Conservation (phyloP, 1,140 invertebrate genomes). For the Zaprionus inermis region DNA sequence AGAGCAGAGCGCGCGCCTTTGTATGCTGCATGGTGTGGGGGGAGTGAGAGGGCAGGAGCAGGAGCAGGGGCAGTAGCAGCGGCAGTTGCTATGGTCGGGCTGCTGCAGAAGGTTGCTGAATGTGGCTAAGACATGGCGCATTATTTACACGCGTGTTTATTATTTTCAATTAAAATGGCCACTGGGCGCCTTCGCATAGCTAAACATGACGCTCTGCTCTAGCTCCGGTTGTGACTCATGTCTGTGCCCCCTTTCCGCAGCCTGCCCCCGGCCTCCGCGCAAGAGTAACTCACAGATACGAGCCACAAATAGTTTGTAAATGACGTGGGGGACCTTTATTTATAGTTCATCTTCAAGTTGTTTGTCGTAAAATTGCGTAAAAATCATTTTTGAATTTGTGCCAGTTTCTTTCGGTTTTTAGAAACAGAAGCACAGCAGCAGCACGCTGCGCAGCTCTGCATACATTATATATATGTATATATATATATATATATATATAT, state of each 20-base stretch:
- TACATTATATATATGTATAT: slow-evolving; percentile 22
- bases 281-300: slow-evolving; percentile 49
- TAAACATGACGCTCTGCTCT: slow-evolving; percentile 56
- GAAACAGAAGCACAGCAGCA: slow-evolving; percentile 37
- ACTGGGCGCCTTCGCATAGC: slow-evolving; percentile 65
- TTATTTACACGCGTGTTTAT: slow-evolving; percentile 81
- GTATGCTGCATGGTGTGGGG: background rate
- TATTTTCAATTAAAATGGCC: slow-evolving; percentile 78
- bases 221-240: slow-evolving; percentile 6
- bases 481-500: slow-evolving; percentile 30
- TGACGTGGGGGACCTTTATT: slow-evolving; percentile 62
- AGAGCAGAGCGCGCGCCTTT: background rate
- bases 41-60: background rate
- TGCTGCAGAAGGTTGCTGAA: slow-evolving; percentile 36
- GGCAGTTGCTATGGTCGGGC: background rate
- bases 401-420: slow-evolving; percentile 64
- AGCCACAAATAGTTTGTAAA: slow-evolving; percentile 62
- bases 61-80: background rate
- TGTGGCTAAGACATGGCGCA: slow-evolving; percentile 63
- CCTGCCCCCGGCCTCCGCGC: background rate
- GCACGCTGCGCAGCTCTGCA: slow-evolving; percentile 11
- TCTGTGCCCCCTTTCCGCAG: background rate
- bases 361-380: slow-evolving; percentile 82
- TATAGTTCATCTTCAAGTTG: slow-evolving; percentile 77
- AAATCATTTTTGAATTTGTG: slow-evolving; percentile 81